Base-by-base conservation (phyloP, 1,140 invertebrate genomes). In the Drosophila arawakana region DNA sequence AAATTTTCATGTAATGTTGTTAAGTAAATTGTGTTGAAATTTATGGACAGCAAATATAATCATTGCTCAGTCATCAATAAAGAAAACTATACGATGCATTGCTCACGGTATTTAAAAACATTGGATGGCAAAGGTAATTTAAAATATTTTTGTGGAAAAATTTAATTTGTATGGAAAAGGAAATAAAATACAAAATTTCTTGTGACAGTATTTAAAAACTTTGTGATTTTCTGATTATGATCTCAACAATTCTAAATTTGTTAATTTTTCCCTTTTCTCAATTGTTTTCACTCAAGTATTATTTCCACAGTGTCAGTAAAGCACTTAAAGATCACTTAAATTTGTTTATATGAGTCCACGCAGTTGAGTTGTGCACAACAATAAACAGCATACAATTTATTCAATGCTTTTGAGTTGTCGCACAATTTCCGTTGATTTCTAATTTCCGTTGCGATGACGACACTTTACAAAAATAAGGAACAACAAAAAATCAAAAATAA, bases 401-500 rank as follows among this genome's bases (percentile, higher is more conserved):
- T 71, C 69, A 59, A 35, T 46, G 49, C 44, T 72, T 75, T 73
- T 75, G 71, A 73, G 70, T 73, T 75, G 80, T 76, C 71, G 62
- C 62, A 80, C 80, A 84, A 75, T 88, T 84, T 88, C 84, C 84
- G 84, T 67, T 77, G 84, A 88, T 89, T 88, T 89, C 84, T 88
- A 88, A 88, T 88, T 88, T 88, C 84, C 84, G 85, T 82, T 73
- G 74, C 80, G 73, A 75, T 61, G 78, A 30, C 25, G 25, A 30
- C 3, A 71, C 84, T 75, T 81, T 89, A 80, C 82, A 85, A 66
- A 59, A 54, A 59, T 46, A 57, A 79, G 15, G 15, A 86, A 82
- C 61, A 44, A 63, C 54, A 57, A 37, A 46, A 44, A 55, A 65
- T 67, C 35, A 68, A 44, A 63, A 60, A 57, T 44, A 46, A 44